Evolutionary conservation across 2,113 vertebrate species (phyloP).

Genomic region (Struthidea cinerea): DNA sequence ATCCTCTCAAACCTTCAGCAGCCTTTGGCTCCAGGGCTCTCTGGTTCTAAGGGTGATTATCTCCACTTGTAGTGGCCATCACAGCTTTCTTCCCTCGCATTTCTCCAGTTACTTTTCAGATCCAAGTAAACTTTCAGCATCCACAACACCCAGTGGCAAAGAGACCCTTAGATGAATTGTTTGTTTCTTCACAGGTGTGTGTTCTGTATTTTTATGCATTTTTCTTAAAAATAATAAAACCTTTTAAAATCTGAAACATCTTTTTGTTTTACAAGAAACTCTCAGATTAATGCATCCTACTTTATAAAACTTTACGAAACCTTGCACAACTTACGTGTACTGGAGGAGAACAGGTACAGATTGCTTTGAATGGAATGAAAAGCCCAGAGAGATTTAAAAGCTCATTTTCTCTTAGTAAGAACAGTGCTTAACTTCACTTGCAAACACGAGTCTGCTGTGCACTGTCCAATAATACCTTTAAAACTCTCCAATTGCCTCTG

Average conservation of each 20-base stretch:
- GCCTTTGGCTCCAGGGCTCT: neutral
- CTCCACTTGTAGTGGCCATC: neutral
- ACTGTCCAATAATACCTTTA: neutral
- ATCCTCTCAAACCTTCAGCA: neutral
- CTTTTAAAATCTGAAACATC: neutral
- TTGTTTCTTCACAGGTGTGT: neutral
- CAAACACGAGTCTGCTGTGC: neutral
- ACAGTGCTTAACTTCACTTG: neutral
- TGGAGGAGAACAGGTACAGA: neutral
- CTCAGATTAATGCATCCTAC: neutral
- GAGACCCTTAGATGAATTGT: fast-evolving
- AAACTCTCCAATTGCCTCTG: neutral
- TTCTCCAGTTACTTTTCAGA: neutral
- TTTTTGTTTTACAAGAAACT: neutral
- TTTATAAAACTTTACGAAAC: neutral
- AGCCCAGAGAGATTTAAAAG: neutral
- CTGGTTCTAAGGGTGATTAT: neutral
- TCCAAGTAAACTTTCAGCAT: neutral
- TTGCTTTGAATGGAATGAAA: neutral
- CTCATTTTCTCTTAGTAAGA: neutral
- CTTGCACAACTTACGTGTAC: neutral
- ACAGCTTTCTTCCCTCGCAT: neutral
- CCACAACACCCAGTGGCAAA: neutral
- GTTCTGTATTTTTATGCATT: neutral
- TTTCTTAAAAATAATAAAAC: neutral